Evolutionary conservation across 2,888 invertebrate genomes (phyloP), one percentile per base, ranked within the genome.

Genomic region (Dyspetes luteomarginatus): DNA sequence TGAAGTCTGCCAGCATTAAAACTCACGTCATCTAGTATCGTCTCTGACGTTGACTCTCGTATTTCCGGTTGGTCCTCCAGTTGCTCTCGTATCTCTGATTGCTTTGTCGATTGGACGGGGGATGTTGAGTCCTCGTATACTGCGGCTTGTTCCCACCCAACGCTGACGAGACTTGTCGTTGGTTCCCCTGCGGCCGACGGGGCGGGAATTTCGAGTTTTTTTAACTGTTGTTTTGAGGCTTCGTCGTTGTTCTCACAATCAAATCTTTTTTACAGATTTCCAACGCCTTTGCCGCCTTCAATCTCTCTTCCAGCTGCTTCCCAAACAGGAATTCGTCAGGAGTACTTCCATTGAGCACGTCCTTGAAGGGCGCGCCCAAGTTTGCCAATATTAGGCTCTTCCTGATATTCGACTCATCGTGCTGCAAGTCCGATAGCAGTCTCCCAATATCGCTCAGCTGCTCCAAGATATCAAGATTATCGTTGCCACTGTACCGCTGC

Each of bases 131-230:
- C 19, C 22, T 50, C 19, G 30, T 9, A n/a, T 36, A 15, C 50
- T 56, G 69, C 9, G 7, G 43, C 19, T 56, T 48, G 30, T 55
- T 71, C 72, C 65, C 72, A 17, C 72, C 30, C 65, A 19, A 30
- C 48, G 65, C n/a, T 28, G 36, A n/a, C 17, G 62, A 24, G 36
- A 9, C 36, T 36, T 50, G 36, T 17, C 41, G 36, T 69, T 50
- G 48, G 19, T 52, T 69, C n/a, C 26, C 41, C 43, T 55, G 55
- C 2, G 77, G n/a, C n/a, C 52, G 77, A 28, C 71, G 60, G 28
- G 72, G 72, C 45, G 78, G 72, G 50, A 15, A 48, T 55, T 52
- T 78, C 22, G 22, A 28, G 67, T 75, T 78, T 78, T 78, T 78
- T 68, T 65, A 17, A 4, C 24, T 43, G 52, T 41, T 73, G 50